Evolutionary conservation across 2,113 vertebrate species (phyloP).

Genomic region (Noctilio leporinus): DNA sequence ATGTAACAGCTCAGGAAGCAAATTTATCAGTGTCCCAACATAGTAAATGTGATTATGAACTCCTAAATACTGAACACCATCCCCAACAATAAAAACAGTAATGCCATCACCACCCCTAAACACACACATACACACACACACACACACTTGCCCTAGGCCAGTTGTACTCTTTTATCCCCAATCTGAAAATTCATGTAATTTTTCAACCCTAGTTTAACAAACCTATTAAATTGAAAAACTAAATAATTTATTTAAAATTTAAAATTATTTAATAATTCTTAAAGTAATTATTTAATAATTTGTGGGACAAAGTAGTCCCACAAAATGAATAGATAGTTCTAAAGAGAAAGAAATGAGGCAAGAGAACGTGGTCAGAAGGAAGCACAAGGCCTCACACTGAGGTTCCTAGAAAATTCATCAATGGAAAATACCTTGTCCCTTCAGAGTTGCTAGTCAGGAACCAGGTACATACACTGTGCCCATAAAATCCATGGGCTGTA

Average conservation of each 20-base stretch:
- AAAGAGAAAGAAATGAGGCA: not conserved
- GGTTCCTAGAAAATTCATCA: not conserved
- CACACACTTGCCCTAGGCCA: not conserved
- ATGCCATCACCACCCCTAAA: not conserved
- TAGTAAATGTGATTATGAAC: not conserved
- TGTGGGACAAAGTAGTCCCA: not conserved
- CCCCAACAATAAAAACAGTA: not conserved
- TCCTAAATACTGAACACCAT: not conserved
- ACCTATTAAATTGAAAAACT: not conserved
- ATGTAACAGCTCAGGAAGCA: not conserved
- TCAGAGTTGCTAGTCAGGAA: not conserved
- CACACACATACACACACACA: not conserved
- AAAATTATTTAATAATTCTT: no score
- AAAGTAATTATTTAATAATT: no score
- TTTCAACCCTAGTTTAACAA: not conserved
- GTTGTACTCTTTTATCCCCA: not conserved
- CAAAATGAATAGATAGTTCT: not conserved
- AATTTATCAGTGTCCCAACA: not conserved
- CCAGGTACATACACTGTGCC: no score
- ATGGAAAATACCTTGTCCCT: not conserved
- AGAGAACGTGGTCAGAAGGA: not conserved
- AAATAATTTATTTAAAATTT: not conserved
- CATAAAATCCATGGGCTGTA: not conserved
- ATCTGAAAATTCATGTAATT: not conserved
- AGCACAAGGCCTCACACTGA: not conserved